Conservation (phyloP, 2,113 vertebrate species). For the Urocolius indicus region DNA sequence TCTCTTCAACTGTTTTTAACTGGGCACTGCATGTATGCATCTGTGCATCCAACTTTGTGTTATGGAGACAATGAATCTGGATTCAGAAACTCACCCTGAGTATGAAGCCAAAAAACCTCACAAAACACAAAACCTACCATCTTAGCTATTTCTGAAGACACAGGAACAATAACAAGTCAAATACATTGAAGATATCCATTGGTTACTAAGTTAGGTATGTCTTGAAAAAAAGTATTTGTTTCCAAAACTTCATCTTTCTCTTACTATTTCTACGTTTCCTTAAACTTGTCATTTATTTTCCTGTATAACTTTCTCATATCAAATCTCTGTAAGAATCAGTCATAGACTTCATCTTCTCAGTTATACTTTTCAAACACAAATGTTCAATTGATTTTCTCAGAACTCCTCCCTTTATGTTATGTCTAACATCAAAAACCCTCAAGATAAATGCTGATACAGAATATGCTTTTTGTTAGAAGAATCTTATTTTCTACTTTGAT, state of each 20-base stretch:
- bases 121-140: neutral
- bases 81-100: neutral
- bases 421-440: neutral
- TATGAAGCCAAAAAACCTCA: neutral
- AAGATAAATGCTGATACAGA: neutral
- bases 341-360: neutral
- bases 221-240: neutral
- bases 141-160: neutral
- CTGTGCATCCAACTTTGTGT: neutral
- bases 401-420: neutral
- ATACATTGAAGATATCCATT: conserved; percentile 13
- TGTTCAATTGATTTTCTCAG: neutral
- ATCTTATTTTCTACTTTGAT: neutral
- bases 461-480: neutral
- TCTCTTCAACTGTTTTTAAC: neutral
- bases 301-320: neutral
- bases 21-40: neutral
- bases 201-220: neutral
- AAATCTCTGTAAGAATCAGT: neutral
- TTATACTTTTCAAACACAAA: neutral
- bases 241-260: neutral
- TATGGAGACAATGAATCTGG: neutral
- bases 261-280: neutral
- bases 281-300: neutral
- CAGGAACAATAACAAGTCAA: neutral